A percentile compares a stretch with the other conserved stretches of the same genome.
Conservation (phyloP, 2,888 invertebrate species). For the Mayetiola destructor region DNA sequence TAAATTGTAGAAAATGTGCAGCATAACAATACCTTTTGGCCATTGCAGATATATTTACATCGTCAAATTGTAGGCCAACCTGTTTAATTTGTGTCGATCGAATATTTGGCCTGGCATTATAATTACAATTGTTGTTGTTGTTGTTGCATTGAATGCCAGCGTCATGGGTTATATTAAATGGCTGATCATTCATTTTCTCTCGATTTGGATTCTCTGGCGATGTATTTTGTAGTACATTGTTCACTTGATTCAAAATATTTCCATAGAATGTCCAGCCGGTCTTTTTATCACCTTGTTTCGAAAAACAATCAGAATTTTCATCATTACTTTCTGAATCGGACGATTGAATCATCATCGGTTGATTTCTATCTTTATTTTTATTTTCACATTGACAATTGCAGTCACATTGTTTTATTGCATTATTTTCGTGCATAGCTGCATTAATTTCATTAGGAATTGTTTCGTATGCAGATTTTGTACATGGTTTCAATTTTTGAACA, state of each 20-base stretch:
- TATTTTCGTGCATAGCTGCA: neutral
- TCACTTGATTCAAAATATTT: slow-evolving; percentile 13
- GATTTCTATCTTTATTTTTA: neutral
- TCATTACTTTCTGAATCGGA: neutral
- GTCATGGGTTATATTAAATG: neutral
- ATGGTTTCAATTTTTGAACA: neutral
- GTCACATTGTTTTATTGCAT: neutral
- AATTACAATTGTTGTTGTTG: no score
- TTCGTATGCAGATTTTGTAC: neutral
- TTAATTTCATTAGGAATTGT: neutral
- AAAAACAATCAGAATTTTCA: neutral
- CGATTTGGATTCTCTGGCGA: neutral
- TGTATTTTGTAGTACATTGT: slow-evolving; percentile 3
- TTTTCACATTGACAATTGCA: neutral
- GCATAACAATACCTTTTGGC: neutral
- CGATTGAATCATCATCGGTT: neutral
- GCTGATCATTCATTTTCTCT: neutral
- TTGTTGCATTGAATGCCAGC: neutral
- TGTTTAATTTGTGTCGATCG: neutral
- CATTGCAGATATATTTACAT: slow-evolving; percentile 1
- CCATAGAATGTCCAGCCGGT: slow-evolving; percentile 8
- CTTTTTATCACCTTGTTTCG: neutral
- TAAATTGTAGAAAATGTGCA: neutral
- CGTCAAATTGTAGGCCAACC: neutral
- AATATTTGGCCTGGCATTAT: neutral